Base-by-base conservation (phyloP, 2,113 vertebrate species). In the Typhlomys cinereus region DNA sequence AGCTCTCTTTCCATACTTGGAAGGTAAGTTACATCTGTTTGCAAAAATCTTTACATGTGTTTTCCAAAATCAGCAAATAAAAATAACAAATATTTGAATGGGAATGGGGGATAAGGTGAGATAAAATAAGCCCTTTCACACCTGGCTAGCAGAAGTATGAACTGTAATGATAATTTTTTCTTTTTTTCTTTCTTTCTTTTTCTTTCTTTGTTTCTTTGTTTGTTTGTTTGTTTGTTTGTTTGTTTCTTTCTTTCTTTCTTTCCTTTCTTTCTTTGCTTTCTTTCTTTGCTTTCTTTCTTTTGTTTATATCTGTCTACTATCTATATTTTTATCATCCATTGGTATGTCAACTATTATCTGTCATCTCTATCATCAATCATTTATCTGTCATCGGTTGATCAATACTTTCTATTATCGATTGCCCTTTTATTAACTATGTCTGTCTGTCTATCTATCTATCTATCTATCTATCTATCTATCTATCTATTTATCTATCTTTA, bases 41-140 rank as follows among this genome's bases (percentile, higher is more conserved):
- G 62, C n/a, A 90, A 90, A 61, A n/a, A 79, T 69, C 29, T 92
- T 59, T 17, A 13, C 48, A 41, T 94, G 27, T 81, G 14, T 76
- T 57, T 85, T 92, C 34, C 86, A 82, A 92, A 89, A 74, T 81
- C 82, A 85, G 34, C 82, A 91, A 67, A 69, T 62, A 69, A 94
- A 86, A 71, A 57, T 10, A 64, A 46, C 36, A 52, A n/a, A 11
- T 44, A 66, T 23, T 1, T 57, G 71, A 41, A 20, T 27, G 18
- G 36, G 44, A 11, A 18, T 80, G 25, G 69, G 48, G 23, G 31
- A 15, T 0, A 5, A 52, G 12, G 59, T 0, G 7, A 52, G 12
- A 64, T 66, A 64, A 82, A 78, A 91, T 34, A 41, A 89, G 27
- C 23, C 39, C 62, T 88, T 5, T 75, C 13, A 18, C 41, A 23